Conservation (phyloP, 2,888 invertebrate species). For the Ophraella communa region DNA sequence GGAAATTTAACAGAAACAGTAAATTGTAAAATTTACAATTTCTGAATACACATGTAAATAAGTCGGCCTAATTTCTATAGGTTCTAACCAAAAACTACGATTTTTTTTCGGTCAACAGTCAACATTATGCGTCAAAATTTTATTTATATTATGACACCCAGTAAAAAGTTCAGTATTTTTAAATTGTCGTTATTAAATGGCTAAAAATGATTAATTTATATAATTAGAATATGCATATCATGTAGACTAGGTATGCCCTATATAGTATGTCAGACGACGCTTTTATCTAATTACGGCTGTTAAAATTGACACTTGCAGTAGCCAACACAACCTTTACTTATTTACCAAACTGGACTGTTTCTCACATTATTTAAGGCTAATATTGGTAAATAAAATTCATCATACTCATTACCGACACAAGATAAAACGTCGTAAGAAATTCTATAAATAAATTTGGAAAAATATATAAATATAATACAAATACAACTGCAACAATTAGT, state of each 20-base stretch:
- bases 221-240: slow-evolving; percentile 13
- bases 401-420: too few species aligned
- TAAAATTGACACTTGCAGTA: neutral
- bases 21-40: slow-evolving; percentile 22
- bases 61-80: slow-evolving; percentile 15
- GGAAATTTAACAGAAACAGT: slow-evolving; percentile 31
- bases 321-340: neutral
- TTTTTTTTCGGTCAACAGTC: slow-evolving; percentile 5
- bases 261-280: neutral
- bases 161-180: slow-evolving; percentile 19
- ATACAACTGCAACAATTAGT: slow-evolving; percentile 18
- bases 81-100: slow-evolving; percentile 16
- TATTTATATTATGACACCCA: slow-evolving; percentile 17
- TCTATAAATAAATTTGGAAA: slow-evolving; percentile 23
- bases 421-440: neutral
- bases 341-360: neutral
- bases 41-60: slow-evolving; percentile 11
- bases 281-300: neutral
- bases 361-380: too few species aligned
- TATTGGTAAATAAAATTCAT: too few species aligned
- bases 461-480: slow-evolving; percentile 18
- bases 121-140: neutral
- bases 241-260: slow-evolving; percentile 18
- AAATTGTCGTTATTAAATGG: neutral
- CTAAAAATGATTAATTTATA: slow-evolving; percentile 12